These are phyloP conservation scores for Amiota mariae DNA, from an alignment of 2,888 invertebrate species.

Conservation along the genomic window DNA sequence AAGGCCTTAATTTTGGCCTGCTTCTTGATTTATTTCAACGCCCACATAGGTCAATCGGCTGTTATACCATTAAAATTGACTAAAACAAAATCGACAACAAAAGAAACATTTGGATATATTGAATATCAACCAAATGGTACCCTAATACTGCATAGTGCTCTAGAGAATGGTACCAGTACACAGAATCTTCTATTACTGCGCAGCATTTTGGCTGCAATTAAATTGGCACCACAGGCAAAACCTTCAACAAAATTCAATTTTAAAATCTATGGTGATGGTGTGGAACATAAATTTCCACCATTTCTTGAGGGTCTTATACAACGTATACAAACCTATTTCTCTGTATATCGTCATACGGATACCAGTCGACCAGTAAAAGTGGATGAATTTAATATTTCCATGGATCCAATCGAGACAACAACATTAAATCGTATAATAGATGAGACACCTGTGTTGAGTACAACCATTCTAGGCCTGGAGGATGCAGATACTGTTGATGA, in stretches of 20 bases:
- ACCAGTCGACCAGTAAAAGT: constrained; percentile 70
- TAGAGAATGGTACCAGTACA: constrained; percentile 43
- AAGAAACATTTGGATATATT: constrained; percentile 57
- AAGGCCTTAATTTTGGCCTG: background rate
- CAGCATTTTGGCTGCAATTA: constrained; percentile 56
- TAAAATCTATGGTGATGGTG: constrained; percentile 71
- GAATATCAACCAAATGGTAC: constrained; percentile 63
- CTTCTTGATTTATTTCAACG: constrained; percentile 7
- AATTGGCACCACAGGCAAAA: constrained; percentile 32
- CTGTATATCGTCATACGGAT: constrained; percentile 79
- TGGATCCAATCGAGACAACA: constrained; percentile 27
- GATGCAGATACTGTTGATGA: constrained; percentile 34
- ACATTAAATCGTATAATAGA: constrained; percentile 22
- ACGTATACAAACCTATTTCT: constrained; percentile 81
- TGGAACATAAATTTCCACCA: constrained; percentile 78
- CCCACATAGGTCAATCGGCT: constrained; percentile 42
- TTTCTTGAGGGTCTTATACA: constrained; percentile 81
- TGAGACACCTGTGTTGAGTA: background rate
- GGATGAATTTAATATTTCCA: constrained; percentile 18
- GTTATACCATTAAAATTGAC: constrained; percentile 43
- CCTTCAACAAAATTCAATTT: constrained; percentile 46
- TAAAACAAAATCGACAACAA: constrained; percentile 34
- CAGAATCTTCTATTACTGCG: constrained; percentile 57
- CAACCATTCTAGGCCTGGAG: background rate
- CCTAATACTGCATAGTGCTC: constrained; percentile 49